Evolutionary conservation across 2,113 vertebrate genomes (phyloP).

Genomic region (Ondatra zibethicus): DNA sequence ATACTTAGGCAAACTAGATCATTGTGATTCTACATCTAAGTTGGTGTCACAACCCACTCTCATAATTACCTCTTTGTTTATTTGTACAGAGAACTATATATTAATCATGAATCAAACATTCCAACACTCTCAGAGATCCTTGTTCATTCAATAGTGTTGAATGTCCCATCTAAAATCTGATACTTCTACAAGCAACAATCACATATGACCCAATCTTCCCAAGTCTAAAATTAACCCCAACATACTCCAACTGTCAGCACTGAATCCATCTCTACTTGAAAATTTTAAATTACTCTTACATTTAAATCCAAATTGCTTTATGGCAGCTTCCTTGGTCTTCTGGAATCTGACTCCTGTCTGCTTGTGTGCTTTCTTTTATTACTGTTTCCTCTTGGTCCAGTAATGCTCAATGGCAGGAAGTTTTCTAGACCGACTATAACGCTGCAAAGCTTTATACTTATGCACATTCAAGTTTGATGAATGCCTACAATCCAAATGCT

Average conservation of each 20-base stretch:
- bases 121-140: background rate
- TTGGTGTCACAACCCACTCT: background rate
- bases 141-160: background rate
- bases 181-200: background rate
- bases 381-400: background rate
- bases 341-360: background rate
- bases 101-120: constrained; percentile 10
- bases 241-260: background rate
- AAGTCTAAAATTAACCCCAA: background rate
- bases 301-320: background rate
- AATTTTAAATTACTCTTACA: background rate
- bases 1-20: background rate
- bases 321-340: background rate
- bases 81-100: background rate
- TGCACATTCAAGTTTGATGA: background rate
- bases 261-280: background rate
- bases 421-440: background rate
- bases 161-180: background rate
- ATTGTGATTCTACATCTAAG: background rate
- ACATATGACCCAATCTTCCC: background rate
- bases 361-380: background rate
- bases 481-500: background rate
- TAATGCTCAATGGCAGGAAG: background rate
- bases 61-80: background rate
- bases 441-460: background rate